Evolutionary conservation across 1,140 invertebrate species (phyloP).

Genomic region (Palaemon carinicauda): DNA sequence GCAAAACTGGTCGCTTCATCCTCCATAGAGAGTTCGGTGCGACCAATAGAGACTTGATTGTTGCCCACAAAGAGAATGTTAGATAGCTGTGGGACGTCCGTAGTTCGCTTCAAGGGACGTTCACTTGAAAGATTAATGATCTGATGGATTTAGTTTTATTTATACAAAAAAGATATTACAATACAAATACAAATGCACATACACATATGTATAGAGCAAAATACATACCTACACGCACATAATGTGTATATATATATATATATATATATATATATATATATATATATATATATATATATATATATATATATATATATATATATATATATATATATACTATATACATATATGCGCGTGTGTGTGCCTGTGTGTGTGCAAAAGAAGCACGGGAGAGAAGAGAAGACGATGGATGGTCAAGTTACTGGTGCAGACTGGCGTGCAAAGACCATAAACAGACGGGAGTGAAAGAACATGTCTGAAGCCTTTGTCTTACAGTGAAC

Average conservation of each 20-base stretch:
- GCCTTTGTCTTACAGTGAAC: too few relatives aligned
- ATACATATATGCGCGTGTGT: neutral
- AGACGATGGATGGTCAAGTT: too few relatives aligned
- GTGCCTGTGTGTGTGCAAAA: too few relatives aligned
- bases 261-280: neutral
- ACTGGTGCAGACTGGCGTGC: too few relatives aligned
- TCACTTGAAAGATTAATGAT: neutral
- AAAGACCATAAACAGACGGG: too few relatives aligned
- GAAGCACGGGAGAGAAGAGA: too few relatives aligned
- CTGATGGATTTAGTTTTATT: neutral
- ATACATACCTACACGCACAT: neutral
- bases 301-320: neutral
- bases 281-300: neutral
- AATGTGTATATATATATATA: neutral
- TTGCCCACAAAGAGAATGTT: neutral
- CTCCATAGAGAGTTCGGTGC: neutral
- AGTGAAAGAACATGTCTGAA: too few relatives aligned
- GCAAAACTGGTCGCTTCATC: neutral
- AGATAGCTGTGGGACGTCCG: too few relatives aligned
- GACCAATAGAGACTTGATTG: neutral
- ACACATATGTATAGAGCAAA: neutral
- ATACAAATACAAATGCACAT: neutral
- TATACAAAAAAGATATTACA: too few relatives aligned
- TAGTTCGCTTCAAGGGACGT: too few relatives aligned
- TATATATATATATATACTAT: neutral